A percentile compares a stretch with the other conserved stretches of the same genome.
phyloP scores from a whole-genome alignment of 2,888 invertebrate genomes.

The Nezara viridula region DNA sequence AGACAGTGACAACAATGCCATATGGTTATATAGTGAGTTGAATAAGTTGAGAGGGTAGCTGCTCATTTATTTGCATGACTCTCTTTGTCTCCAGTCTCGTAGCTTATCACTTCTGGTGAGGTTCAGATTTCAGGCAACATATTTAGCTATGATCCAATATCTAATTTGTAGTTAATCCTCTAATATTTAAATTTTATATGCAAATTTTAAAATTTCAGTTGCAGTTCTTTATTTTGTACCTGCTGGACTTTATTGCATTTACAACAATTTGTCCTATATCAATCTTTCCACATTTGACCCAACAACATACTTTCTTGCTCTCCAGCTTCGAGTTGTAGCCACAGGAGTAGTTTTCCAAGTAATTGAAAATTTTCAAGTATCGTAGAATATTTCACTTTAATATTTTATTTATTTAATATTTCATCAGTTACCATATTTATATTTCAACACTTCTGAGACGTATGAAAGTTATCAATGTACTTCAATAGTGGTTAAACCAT shows the following conservation, averaged over 20 bases:
- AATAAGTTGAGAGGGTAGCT: too few relatives aligned
- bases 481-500: too few relatives aligned
- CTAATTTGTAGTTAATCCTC: background rate
- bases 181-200: constrained; percentile 50
- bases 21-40: too few relatives aligned
- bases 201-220: constrained; percentile 74
- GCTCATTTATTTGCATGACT: too few relatives aligned
- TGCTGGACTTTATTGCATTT: constrained; percentile 90
- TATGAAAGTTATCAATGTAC: too few relatives aligned
- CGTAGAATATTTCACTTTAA: background rate
- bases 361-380: constrained; percentile 67
- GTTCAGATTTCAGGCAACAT: too few relatives aligned
- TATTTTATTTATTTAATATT: background rate
- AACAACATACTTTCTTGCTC: constrained; percentile 90
- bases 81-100: too few relatives aligned
- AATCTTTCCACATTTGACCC: constrained; percentile 94
- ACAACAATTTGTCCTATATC: constrained; percentile 93
- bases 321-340: constrained; percentile 92
- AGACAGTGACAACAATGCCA: too few relatives aligned
- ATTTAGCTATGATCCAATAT: too few relatives aligned
- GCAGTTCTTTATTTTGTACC: constrained; percentile 89
- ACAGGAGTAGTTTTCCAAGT: constrained; percentile 95
- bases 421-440: background rate
- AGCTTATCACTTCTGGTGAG: too few relatives aligned
- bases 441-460: background rate